Percentiles rank a stretch among this genome's conserved stretches.
phyloP scores from a whole-genome alignment of 2,797 vertebrate genomes.

The Echeneis naucrates region DNA sequence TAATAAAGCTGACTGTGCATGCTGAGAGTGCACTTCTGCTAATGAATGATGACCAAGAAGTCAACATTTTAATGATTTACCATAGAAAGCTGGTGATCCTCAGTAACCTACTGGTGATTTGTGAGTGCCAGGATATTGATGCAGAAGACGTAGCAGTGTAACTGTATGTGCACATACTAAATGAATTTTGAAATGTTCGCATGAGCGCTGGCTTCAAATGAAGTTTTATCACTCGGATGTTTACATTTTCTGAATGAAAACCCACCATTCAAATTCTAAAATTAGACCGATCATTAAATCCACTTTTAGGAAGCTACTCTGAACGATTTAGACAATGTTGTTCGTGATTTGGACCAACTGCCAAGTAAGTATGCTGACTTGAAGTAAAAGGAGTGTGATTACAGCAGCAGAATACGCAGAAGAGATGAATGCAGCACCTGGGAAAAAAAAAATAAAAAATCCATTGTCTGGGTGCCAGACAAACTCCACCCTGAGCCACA shows the following conservation, averaged over 20 bases:
- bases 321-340: constrained; percentile 22
- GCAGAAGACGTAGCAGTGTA: not conserved
- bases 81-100: constrained; percentile 35
- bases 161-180: not conserved
- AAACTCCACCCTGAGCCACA: constrained; percentile 40
- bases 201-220: not conserved
- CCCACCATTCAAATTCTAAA: not conserved
- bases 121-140: constrained; percentile 29
- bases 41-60: constrained; percentile 46
- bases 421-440: constrained; percentile 13
- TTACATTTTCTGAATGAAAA: constrained; percentile 12
- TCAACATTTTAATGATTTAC: constrained; percentile 50
- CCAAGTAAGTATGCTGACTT: constrained; percentile 5
- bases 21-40: constrained; percentile 51
- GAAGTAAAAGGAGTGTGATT: not conserved
- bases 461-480: constrained; percentile 16
- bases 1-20: constrained; percentile 37
- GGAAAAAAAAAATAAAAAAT: constrained; percentile 15
- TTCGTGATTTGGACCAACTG: constrained; percentile 20
- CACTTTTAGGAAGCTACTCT: constrained; percentile 8
- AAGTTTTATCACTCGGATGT: not conserved
- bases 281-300: constrained; percentile 10
- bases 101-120: constrained; percentile 40
- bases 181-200: not conserved
- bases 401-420: not conserved